Conservation (phyloP, 30 jellyfish, hydroid and myxozoan species). For the Cassiopea andromeda region DNA sequence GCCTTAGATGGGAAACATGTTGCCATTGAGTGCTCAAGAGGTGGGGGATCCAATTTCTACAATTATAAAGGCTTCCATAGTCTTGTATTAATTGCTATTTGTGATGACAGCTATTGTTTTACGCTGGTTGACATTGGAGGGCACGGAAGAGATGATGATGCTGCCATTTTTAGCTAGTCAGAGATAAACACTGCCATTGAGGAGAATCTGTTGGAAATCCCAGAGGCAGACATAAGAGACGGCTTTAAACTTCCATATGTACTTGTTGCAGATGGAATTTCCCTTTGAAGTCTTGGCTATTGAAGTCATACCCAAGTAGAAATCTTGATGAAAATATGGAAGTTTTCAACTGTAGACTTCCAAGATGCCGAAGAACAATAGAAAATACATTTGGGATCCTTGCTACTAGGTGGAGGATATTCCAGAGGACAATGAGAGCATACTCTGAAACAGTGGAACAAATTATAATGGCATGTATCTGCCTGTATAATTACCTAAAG, state of each 20-base stretch:
- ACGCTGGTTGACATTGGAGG: conserved; percentile 77
- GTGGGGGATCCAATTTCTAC: conserved; percentile 52
- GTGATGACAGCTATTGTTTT: conserved; percentile 80
- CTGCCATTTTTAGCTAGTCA: conserved; percentile 19
- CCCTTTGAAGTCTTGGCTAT: conserved; percentile 24
- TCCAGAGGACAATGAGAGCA: conserved; percentile 54
- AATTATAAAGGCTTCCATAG: conserved; percentile 73
- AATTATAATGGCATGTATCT: conserved; percentile 44
- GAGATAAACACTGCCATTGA: conserved; percentile 20
- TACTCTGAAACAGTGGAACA: conserved; percentile 27
- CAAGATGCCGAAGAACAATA: conserved; percentile 32
- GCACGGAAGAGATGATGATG: conserved; percentile 34
- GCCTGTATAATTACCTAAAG: conserved; percentile 45
- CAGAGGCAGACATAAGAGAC: conserved; percentile 5
- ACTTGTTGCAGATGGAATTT: conserved; percentile 52
- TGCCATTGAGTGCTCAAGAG: conserved; percentile 64
- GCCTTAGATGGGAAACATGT: conserved; percentile 75
- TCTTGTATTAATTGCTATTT: conserved; percentile 67
- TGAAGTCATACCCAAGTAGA: conserved; percentile 32
- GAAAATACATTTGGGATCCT: conserved; percentile 48
- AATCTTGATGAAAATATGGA: neutral
- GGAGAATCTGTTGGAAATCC: conserved; percentile 2
- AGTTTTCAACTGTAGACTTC: conserved; percentile 22
- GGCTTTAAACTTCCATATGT: conserved; percentile 34
- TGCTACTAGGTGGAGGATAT: conserved; percentile 73